A percentile compares a stretch with the other conserved stretches of the same genome.
Conservation (phyloP, 1,140 invertebrate species). For the Cherax destructor region DNA sequence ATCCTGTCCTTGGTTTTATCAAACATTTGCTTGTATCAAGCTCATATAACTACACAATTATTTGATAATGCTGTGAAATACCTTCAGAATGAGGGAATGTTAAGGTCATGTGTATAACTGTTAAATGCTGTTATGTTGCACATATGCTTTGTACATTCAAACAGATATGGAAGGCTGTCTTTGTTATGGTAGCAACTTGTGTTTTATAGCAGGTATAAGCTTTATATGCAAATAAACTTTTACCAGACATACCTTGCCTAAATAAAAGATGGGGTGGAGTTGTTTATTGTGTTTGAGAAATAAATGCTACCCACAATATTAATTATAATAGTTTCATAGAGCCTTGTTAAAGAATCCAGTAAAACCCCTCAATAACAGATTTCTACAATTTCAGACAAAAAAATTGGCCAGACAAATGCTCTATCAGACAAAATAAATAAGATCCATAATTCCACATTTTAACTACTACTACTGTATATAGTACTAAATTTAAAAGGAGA, state of each 20-base stretch:
- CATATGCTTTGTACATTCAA: neutral
- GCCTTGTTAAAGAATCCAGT: too few species aligned
- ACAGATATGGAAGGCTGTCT: neutral
- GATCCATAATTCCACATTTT: too few species aligned
- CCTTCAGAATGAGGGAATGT: conserved; percentile 34
- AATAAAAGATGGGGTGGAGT: neutral
- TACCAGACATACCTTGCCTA: neutral
- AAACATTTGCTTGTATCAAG: conserved; percentile 50
- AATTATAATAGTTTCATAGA: neutral
- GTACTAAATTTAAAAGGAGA: too few species aligned
- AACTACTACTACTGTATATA: too few species aligned
- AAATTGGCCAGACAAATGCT: too few species aligned
- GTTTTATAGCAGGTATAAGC: neutral
- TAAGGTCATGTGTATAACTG: conserved; percentile 1
- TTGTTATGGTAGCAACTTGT: neutral
- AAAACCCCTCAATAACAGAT: too few species aligned
- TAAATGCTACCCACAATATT: conserved; percentile 18
- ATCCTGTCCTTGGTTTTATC: neutral
- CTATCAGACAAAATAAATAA: too few species aligned
- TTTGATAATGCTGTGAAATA: conserved; percentile 27
- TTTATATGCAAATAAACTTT: neutral
- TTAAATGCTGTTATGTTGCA: conserved; percentile 8
- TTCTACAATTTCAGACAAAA: too few species aligned
- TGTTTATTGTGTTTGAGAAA: conserved; percentile 38
- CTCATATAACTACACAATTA: conserved; percentile 11